Base-by-base conservation (phyloP, 2,888 invertebrate genomes). In the Thymelicus acteon region DNA sequence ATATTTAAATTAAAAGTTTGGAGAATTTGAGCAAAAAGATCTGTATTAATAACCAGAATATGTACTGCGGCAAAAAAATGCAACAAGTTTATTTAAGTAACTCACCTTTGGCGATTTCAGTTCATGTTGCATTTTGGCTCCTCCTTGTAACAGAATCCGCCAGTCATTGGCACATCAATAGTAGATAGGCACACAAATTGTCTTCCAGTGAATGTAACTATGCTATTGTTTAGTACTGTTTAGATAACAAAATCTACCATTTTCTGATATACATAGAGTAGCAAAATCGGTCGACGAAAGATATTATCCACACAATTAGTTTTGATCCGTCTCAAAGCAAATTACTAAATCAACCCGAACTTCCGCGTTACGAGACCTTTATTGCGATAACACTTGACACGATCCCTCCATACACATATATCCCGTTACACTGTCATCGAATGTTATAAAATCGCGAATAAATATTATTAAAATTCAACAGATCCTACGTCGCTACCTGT, bases 401-500 rank as follows among this genome's bases (percentile, higher is more conserved):
- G 49, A 69, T 39, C 52, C 70, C 49, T 60, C 24, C 64, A 60
- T 15, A 52, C 37, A 70, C 44, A 70, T 60, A 63, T 64, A 64
- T 58, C 63, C 44, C 60, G 60, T 66, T 66, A 44, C 71, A 54
- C 49, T 71, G 54, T 71, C 66, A 61, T 64, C 57, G 58, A 71
- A 54, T 71, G 60, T 66, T 54, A 66, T 66, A 66, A 71, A 67
- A 71, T 65, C 52, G 15, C 19, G 47, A 60, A 60, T 71, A 71
- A 71, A 65, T 71, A 57, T 6, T 54, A 60, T 19, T 19, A 71
- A 71, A 54, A 65, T 65, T 71, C 47, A 61, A 66, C 49, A 61
- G 13, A 69, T 58, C 19, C 15, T 52, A 13, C 60, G 52, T 12
- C 40, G 47, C 71, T 65, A 64, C 70, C 64, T 70, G 70, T 70